Evolutionary conservation across 2,113 vertebrate genomes (phyloP).

Genomic region (Fukomys damarensis): DNA sequence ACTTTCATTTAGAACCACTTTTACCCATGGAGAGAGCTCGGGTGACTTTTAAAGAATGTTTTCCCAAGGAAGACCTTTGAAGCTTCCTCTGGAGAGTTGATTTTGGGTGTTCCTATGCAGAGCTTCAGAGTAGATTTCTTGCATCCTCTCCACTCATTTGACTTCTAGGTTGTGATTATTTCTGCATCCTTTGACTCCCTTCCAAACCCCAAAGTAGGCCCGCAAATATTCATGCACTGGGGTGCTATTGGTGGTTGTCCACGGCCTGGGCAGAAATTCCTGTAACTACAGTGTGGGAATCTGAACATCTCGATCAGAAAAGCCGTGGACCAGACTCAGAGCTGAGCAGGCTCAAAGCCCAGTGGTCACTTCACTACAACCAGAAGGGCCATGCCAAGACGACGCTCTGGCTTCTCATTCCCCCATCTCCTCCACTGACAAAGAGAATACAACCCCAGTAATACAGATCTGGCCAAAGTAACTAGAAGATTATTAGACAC

Average conservation of each 20-base stretch:
- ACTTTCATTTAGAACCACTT: slow-evolving; percentile 67
- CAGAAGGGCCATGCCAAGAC: not conserved
- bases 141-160: not conserved
- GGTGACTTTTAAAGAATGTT: slow-evolving; percentile 68
- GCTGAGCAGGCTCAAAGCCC: not conserved
- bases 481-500: not conserved
- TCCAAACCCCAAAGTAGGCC: not conserved
- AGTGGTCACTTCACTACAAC: not conserved
- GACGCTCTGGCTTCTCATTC: not conserved
- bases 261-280: not conserved
- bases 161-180: not conserved
- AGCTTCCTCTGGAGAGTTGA: not conserved
- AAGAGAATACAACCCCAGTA: not conserved
- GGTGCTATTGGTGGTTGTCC: not conserved
- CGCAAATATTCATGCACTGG: too few species aligned
- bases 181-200: not conserved
- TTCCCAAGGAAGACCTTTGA: slow-evolving; percentile 2
- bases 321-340: not conserved
- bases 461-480: not conserved
- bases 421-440: not conserved
- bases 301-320: not conserved
- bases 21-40: not conserved
- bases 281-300: not conserved
- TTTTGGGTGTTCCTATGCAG: not conserved
- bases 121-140: not conserved